Base-by-base conservation (phyloP, 2,113 vertebrate genomes). In the Cettia cetti region DNA sequence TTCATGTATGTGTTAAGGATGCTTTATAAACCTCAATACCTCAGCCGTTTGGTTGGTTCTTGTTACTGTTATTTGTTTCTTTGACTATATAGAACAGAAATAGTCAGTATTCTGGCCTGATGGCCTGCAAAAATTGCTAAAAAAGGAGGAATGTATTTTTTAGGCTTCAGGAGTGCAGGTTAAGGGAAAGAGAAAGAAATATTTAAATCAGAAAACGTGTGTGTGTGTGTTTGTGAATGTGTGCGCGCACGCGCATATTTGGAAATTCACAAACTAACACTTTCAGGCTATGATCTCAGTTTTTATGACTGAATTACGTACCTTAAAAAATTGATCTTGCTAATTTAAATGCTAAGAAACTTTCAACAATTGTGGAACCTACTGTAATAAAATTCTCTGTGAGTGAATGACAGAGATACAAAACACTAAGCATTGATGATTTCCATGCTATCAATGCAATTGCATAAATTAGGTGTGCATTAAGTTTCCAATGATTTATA, bases 401-500 rank as follows among this genome's bases (percentile, higher is more conserved):
- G 52, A 86, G 64, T 78, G 70, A 96, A 89, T 76, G 87, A 86
- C 79, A 96, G 64, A 91, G 86, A 89, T 72, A 63, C 59, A 79
- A 94, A 95, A 76, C 69, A 30, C 39, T 89, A 79, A 92, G 96
- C 83, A 97, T 91, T 69, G 74, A 95, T 91, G 86, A 85, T 96
- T 95, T 97, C 77, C 61, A 96, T 12, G 16, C 91, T 76, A 89
- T 89, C 91, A 94, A 84, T 80, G 72, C 63, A 60, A 89, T 76
- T 61, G 91, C 86, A 90, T 95, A 97, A 97, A 95, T 96, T 96
- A 96, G 64, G 93, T 93, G 74, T 88, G 28, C 45, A 17, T 61
- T 59, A 90, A 59, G 22, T 94, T 94, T 54, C 74, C 72, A 79
- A 72, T 96, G 96, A 97, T 97, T 96, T 96, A 95, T 90, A 95